A percentile compares a stretch with the other conserved stretches of the same genome.
These are phyloP conservation scores for Heliothis peltigera DNA, from an alignment of 2,888 invertebrate species.

Conservation along the genomic window DNA sequence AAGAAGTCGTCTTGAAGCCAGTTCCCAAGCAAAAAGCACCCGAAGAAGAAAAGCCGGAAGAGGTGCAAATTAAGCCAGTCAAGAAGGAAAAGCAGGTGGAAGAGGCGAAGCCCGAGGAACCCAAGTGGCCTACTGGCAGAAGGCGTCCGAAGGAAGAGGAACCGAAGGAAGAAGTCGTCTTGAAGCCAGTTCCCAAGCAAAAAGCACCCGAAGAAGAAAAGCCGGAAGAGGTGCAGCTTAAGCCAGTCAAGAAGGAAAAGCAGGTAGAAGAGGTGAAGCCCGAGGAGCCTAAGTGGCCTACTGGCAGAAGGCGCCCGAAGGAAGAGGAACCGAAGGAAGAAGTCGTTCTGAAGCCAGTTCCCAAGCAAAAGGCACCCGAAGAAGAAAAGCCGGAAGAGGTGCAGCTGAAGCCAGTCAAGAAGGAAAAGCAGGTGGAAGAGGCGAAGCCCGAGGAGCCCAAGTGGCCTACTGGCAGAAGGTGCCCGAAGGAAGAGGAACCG, in stretches of 20 bases:
- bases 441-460: conserved; percentile 62
- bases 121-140: conserved; percentile 2
- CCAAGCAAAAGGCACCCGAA: conserved; percentile 75
- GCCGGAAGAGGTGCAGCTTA: conserved; percentile 3
- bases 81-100: no score
- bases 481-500: conserved; percentile 67
- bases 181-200: background rate
- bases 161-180: background rate
- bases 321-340: conserved; percentile 64
- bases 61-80: no score
- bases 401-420: conserved; percentile 66
- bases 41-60: no score
- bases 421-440: conserved; percentile 72
- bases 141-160: conserved; percentile 6
- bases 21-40: no score
- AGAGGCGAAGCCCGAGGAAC: conserved; percentile 6
- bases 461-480: conserved; percentile 54
- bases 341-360: conserved; percentile 70
- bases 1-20: conserved; percentile 18
- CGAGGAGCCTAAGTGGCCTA: conserved; percentile 67
- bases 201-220: conserved; percentile 2
- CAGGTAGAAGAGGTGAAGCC: conserved; percentile 77
- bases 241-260: conserved; percentile 51
- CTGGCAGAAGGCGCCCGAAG: conserved; percentile 63
- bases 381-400: conserved; percentile 68